Evolutionary conservation across 2,113 vertebrate genomes (phyloP).

Genomic region (Isurus oxyrinchus): DNA sequence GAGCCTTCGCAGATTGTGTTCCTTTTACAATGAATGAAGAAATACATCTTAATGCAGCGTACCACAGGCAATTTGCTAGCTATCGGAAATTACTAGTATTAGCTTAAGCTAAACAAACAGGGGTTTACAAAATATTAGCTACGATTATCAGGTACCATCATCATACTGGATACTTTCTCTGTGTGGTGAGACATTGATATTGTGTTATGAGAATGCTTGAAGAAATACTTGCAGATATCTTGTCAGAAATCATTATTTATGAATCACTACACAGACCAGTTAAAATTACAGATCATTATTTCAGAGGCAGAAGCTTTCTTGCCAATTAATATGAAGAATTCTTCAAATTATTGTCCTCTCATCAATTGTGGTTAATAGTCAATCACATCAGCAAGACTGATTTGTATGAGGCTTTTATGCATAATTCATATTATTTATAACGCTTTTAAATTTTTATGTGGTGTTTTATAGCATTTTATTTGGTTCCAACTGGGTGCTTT

Average conservation of each 20-base stretch:
- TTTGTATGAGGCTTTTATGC: background rate
- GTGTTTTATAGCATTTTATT: background rate
- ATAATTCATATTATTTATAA: conserved; percentile 31
- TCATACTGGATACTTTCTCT: background rate
- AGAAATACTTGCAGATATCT: conserved; percentile 16
- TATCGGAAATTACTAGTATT: background rate
- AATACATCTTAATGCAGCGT: background rate
- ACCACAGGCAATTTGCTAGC: background rate
- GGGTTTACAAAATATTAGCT: background rate
- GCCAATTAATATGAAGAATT: conserved; percentile 19
- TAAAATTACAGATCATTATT: conserved; percentile 19
- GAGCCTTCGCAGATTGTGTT: background rate
- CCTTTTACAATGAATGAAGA: background rate
- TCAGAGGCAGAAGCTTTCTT: conserved; percentile 13
- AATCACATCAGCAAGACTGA: conserved; percentile 24
- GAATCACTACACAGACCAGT: background rate
- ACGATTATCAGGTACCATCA: background rate
- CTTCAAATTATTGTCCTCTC: background rate
- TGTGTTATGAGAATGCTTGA: background rate
- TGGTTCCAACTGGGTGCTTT: background rate
- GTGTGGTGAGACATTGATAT: background rate
- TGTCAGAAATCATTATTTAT: conserved; percentile 24
- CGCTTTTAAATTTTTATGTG: conserved; percentile 18
- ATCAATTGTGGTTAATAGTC: conserved; percentile 4
- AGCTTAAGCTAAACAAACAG: background rate